Evolutionary conservation across 1,140 invertebrate genomes (phyloP).

Genomic region (Sipha flava): DNA sequence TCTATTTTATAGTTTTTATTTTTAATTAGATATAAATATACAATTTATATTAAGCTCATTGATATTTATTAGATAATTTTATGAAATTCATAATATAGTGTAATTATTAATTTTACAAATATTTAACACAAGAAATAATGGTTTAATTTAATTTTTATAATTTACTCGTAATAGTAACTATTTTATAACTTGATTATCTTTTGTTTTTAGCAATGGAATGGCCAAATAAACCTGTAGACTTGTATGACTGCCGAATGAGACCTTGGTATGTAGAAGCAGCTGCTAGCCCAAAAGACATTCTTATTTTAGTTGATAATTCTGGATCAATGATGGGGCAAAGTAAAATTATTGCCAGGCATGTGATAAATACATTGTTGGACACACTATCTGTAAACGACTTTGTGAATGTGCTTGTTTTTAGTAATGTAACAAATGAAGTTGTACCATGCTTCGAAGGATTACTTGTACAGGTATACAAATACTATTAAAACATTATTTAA

Average conservation of each 20-base stretch:
- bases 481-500: neutral
- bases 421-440: conserved; percentile 63
- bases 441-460: conserved; percentile 81
- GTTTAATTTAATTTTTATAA: too few species aligned
- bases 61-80: too few species aligned
- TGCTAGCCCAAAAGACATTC: conserved; percentile 86
- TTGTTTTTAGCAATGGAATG: conserved; percentile 55
- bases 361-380: conserved; percentile 89
- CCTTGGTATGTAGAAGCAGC: conserved; percentile 96
- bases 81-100: too few species aligned
- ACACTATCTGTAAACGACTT: conserved; percentile 97
- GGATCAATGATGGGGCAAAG: conserved; percentile 95
- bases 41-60: too few species aligned
- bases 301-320: conserved; percentile 89
- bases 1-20: too few species aligned
- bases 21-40: too few species aligned
- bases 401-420: conserved; percentile 89
- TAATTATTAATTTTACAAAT: too few species aligned
- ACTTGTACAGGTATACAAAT: conserved; percentile 62
- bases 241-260: conserved; percentile 79
- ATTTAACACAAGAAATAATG: too few species aligned
- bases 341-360: conserved; percentile 85
- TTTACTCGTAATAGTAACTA: too few species aligned
- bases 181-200: neutral
- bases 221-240: conserved; percentile 54